Base-by-base conservation (phyloP, 2,113 vertebrate genomes). In the Pseudopipra pipra region DNA sequence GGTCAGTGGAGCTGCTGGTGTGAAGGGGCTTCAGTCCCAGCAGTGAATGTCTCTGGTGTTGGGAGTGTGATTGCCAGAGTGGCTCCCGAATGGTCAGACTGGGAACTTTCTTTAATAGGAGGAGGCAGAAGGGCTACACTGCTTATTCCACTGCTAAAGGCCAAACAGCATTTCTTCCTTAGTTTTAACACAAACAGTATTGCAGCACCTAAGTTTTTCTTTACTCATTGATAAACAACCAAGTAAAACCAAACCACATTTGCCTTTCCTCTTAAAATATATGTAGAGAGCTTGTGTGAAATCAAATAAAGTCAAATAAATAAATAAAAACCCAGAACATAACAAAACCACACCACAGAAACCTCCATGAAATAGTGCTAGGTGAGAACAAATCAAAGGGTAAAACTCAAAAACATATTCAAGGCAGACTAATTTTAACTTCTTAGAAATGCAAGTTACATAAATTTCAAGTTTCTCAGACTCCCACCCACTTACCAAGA, bases 391-490 rank as follows among this genome's bases (percentile, higher is more conserved):
- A 91, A 70, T 52, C 27, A 56, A 62, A 70, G 56, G 31, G 62
- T 54, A 85, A 85, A 93, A 93, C 0, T 46, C 28, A 90, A 25
- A 49, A 91, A 43, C 4, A 5, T 22, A 75, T 66, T 49, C 49
- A 79, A 91, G 28, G 31, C 31, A 87, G 73, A 65, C n/a, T 85
- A 65, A 85, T 92, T 93, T 88, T 83, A 66, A 94, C 28, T 28
- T 85, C 78, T 87, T 52, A 30, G 19, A 93, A 91, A 87, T 49
- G 28, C 24, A 95, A 85, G 75, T 87, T 93, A 94, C 54, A 83
- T 79, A 72, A 79, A 79, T 63, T 83, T 56, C 63, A 73, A 19
- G 54, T 90, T 93, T 59, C 46, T 82, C 71, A 90, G 74, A 61
- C 88, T 90, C 59, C 49, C 63, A 44, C 72, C 49, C 82, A 80